These are phyloP conservation scores for Gorsachius magnificus DNA, from an alignment of 2,797 vertebrate species.

Conservation along the genomic window DNA sequence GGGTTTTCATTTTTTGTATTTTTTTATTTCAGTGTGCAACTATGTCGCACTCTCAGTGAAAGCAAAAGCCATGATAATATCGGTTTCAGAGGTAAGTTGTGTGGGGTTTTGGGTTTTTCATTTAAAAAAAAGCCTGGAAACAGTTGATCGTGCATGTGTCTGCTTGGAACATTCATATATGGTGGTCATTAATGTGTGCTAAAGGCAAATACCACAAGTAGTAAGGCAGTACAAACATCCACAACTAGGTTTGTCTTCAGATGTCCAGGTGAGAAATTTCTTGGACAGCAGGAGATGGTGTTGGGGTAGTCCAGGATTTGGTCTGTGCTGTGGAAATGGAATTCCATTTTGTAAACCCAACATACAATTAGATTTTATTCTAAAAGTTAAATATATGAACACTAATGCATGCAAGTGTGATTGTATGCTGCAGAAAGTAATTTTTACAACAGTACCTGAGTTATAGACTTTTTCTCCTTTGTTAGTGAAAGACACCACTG, in stretches of 20 bases:
- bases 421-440: neutral
- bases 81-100: slow-evolving; percentile 86
- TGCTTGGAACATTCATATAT: neutral
- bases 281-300: neutral
- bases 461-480: neutral
- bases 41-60: slow-evolving; percentile 91
- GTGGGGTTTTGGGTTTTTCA: neutral
- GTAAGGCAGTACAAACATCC: neutral
- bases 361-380: neutral
- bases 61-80: slow-evolving; percentile 85
- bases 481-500: neutral
- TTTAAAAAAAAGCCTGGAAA: neutral
- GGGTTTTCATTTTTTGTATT: neutral
- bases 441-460: neutral
- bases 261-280: neutral
- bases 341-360: neutral
- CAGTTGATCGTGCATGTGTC: neutral
- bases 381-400: neutral
- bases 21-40: slow-evolving; percentile 84
- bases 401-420: neutral
- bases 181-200: neutral
- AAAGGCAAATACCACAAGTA: neutral
- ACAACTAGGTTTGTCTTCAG: neutral
- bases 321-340: neutral
- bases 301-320: rapidly evolving